phyloP scores from a whole-genome alignment of 2,888 invertebrate species.

The Tetranychus truncatus region DNA sequence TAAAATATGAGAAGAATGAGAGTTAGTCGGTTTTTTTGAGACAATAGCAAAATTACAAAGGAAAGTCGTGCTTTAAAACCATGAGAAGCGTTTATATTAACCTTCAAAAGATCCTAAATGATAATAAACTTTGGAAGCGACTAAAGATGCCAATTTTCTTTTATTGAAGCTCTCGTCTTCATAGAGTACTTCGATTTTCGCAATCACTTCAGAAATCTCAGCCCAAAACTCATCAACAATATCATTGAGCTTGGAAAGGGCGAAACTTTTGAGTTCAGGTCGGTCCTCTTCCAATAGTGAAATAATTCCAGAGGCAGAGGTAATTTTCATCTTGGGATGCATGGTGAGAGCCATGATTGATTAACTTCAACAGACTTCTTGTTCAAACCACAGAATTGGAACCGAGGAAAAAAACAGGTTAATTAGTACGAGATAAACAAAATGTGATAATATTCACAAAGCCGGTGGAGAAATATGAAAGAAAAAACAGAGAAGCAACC shows the following conservation, averaged over 20 bases:
- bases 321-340: slow-evolving; percentile 6
- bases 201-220: slow-evolving; percentile 91
- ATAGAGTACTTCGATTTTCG: slow-evolving; percentile 88
- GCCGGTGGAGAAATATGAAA: too few species aligned
- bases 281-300: slow-evolving; percentile 85
- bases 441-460: neutral
- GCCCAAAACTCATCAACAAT: slow-evolving; percentile 98
- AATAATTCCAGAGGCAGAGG: slow-evolving; percentile 50
- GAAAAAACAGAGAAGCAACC: too few species aligned
- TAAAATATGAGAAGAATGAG: slow-evolving; percentile 37
- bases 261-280: slow-evolving; percentile 79
- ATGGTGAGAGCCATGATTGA: slow-evolving; percentile 5
- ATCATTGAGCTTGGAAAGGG: slow-evolving; percentile 70
- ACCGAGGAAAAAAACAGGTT: neutral
- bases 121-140: slow-evolving; percentile 61
- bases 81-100: neutral
- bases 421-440: neutral
- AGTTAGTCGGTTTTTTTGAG: neutral
- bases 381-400: neutral
- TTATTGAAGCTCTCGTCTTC: slow-evolving; percentile 71
- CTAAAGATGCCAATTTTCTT: slow-evolving; percentile 79
- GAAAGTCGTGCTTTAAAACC: neutral
- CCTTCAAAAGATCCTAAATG: slow-evolving; percentile 22
- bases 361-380: neutral
- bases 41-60: slow-evolving; percentile 3